Evolutionary conservation across 2,888 invertebrate genomes (phyloP), one percentile per base, ranked within the genome.

Genomic region (Volucella inanis): DNA sequence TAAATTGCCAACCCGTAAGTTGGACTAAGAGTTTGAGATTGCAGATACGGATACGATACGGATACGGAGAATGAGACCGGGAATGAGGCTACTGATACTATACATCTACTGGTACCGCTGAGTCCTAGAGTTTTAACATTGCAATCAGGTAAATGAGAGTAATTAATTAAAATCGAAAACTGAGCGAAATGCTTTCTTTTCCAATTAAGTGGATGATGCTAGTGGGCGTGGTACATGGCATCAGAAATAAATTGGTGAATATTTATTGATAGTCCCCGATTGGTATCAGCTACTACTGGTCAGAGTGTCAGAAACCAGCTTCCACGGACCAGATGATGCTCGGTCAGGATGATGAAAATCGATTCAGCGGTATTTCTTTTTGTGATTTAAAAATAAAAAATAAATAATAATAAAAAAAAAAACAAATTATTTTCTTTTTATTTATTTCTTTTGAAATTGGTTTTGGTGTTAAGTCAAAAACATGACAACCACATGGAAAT

Each of bases 121-220:
- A 59, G 12, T 59, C 18, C 43, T 11, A 52, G 79, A 75, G 64
- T 74, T 84, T 79, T 72, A 77, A 80, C 70, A 84, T 84, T 62
- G 84, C 84, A 85, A 85, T 85, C 84, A 81, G 80, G 80, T 85
- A 80, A 81, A 85, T 85, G 80, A 76, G 70, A 76, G 84, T 85
- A 85, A 85, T 85, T 85, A 85, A 81, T 85, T 85, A 85, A 85
- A 80, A 85, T 76, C 76, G 71, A 61, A 49, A 62, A 47, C 71
- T 50, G 52, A 62, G 64, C 79, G 78, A 72, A 6, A 31, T 76
- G 67, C 54, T 71, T 81, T 80, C 67, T 71, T 76, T 75, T 62
- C 55, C 84, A 85, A 85, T 85, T 81, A 85, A 80, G 71, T 65
- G 39, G 61, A 84, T 80, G 75, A 55, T 80, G 75, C 49, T 57